Conservation (phyloP, 2,113 vertebrate species). For the Hippolais icterina region DNA sequence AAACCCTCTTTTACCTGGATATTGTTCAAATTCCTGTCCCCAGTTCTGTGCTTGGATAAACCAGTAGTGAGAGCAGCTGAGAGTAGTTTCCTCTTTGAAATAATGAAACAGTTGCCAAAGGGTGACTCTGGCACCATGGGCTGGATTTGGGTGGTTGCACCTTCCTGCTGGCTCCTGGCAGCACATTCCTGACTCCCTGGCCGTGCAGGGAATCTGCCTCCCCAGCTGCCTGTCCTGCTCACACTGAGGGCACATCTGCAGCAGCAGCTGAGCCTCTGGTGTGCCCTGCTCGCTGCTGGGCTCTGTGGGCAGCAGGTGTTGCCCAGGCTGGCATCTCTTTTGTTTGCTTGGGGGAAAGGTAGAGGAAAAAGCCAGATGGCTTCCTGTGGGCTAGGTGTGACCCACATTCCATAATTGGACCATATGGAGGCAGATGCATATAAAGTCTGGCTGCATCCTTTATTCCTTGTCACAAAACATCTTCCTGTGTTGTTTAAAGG, state of each 20-base stretch:
- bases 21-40: not conserved
- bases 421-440: not conserved
- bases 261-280: not conserved
- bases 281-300: not conserved
- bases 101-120: not conserved
- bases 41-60: not conserved
- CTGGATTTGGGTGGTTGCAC: not conserved
- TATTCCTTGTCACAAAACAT: not conserved
- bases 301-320: not conserved
- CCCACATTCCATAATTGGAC: not conserved
- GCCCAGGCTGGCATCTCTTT: not conserved
- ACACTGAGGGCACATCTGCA: not conserved
- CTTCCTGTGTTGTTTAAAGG: not conserved
- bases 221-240: not conserved
- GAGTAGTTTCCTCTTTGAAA: not conserved
- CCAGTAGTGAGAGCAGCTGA: not conserved
- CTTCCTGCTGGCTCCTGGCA: not conserved
- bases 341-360: not conserved
- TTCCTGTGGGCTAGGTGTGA: constrained; percentile 5
- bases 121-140: fast-evolving
- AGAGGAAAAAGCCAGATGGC: constrained; percentile 16
- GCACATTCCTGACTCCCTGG: fast-evolving
- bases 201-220: not conserved
- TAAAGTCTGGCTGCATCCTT: not conserved
- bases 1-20: not conserved